phyloP scores from a whole-genome alignment of 2,113 vertebrate genomes.

The Piprites chloris region DNA sequence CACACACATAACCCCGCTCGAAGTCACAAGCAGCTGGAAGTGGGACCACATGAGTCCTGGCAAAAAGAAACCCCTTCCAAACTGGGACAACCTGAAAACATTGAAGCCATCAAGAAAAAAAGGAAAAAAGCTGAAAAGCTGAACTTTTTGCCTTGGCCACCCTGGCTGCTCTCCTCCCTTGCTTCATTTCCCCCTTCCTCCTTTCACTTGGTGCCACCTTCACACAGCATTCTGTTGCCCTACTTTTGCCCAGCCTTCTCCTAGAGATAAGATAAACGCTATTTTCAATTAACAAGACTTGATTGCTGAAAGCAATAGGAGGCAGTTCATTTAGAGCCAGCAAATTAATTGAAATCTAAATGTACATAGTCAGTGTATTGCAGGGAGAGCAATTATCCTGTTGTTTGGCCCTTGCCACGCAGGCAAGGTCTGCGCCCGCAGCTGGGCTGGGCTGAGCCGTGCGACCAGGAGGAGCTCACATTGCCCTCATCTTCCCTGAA shows the following conservation, averaged over 20 bases:
- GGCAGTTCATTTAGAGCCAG: slow-evolving; percentile 63
- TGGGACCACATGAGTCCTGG: rapidly evolving
- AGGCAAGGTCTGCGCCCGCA: not conserved
- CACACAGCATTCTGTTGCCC: slow-evolving; percentile 39
- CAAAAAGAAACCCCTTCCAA: not conserved
- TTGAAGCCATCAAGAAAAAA: rapidly evolving
- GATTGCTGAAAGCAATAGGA: slow-evolving; percentile 68
- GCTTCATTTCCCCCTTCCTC: not conserved
- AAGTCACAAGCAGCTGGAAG: not conserved
- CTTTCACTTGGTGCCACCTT: not conserved
- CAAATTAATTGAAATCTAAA: slow-evolving; percentile 71
- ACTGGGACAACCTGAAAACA: not conserved
- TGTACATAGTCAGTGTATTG: slow-evolving; percentile 14
- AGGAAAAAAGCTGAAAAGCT: not conserved
- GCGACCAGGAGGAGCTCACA: rapidly evolving
- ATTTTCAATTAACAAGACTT: slow-evolving; percentile 72
- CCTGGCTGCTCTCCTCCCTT: not conserved
- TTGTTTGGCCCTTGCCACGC: not conserved
- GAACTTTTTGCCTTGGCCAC: not conserved
- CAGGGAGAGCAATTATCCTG: slow-evolving; percentile 55
- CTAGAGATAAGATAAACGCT: slow-evolving; percentile 63
- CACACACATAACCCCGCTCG: not conserved
- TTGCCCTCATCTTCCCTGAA: not conserved
- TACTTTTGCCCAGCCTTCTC: slow-evolving; percentile 63
- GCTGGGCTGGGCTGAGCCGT: not conserved